These are phyloP conservation scores for Pocillopora meandrina DNA, from an alignment of 92 coral and sea anemone species.

Conservation along the genomic window DNA sequence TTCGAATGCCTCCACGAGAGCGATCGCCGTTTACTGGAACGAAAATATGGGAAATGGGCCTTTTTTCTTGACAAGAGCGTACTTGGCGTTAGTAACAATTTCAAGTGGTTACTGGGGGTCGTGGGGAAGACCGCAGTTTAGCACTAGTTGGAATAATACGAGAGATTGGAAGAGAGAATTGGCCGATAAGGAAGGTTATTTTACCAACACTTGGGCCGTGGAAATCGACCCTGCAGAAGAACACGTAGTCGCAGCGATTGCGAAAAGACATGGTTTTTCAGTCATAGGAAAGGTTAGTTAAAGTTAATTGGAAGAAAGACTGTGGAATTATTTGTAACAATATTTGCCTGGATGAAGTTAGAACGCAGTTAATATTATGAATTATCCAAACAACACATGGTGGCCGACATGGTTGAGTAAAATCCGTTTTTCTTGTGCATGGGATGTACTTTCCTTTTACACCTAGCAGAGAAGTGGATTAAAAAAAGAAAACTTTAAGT, in stretches of 20 bases:
- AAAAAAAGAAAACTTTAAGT: not conserved
- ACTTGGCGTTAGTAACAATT: slow-evolving; percentile 13
- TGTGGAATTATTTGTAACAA: not conserved
- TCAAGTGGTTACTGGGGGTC: slow-evolving; percentile 15
- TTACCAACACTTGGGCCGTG: slow-evolving; percentile 99
- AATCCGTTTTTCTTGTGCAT: slow-evolving; percentile 35
- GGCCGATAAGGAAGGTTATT: slow-evolving; percentile 91
- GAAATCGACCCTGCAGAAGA: slow-evolving; percentile 91
- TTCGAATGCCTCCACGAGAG: slow-evolving; percentile 57
- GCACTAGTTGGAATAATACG: slow-evolving; percentile 54
- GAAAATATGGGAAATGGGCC: slow-evolving; percentile 85
- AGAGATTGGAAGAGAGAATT: slow-evolving; percentile 83
- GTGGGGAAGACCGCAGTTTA: slow-evolving; percentile 14
- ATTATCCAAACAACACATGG: slow-evolving; percentile 44
- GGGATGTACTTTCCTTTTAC: slow-evolving; percentile 15
- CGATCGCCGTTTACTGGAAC: slow-evolving; percentile 47
- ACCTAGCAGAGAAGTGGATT: not conserved
- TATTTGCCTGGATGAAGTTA: slow-evolving; percentile 20
- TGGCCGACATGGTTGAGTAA: slow-evolving; percentile 45
- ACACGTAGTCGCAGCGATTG: slow-evolving; percentile 69
- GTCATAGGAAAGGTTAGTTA: slow-evolving; percentile 88
- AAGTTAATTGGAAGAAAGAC: not conserved
- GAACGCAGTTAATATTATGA: slow-evolving; percentile 27
- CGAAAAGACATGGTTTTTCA: slow-evolving; percentile 88
- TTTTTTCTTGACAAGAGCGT: slow-evolving; percentile 53